Evolutionary conservation across 2,113 vertebrate genomes (phyloP).

Genomic region (Pseudorasbora parva): DNA sequence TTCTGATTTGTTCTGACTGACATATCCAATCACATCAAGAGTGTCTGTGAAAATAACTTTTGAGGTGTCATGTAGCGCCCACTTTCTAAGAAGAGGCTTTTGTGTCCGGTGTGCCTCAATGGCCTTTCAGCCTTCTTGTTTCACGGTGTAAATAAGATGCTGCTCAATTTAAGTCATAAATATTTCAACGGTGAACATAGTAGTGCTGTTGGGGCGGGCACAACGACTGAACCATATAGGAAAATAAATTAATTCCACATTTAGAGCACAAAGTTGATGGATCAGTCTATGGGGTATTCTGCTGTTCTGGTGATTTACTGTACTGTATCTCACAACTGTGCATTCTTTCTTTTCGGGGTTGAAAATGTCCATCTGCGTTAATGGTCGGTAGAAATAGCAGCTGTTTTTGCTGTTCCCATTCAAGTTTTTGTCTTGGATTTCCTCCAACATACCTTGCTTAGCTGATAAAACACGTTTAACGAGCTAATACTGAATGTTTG

Average conservation of each 20-base stretch:
- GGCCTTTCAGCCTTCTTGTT: constrained; percentile 60
- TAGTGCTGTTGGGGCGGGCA: constrained; percentile 13
- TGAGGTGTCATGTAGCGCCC: neutral
- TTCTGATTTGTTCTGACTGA: constrained; percentile 24
- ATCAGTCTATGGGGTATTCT: neutral
- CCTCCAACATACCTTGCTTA: constrained; percentile 17
- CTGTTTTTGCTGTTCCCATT: constrained; percentile 36
- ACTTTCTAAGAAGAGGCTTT: constrained; percentile 13
- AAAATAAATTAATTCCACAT: constrained; percentile 17
- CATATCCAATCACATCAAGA: neutral
- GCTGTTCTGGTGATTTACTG: constrained; percentile 21
- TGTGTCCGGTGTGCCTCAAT: constrained; percentile 55
- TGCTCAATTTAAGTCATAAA: constrained; percentile 64
- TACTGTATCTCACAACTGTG: constrained; percentile 11
- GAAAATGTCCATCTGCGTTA: constrained; percentile 1
- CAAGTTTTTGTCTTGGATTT: constrained; percentile 17
- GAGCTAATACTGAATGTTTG: constrained; percentile 15
- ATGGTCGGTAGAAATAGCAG: constrained; percentile 28
- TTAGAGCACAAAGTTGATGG: constrained; percentile 20
- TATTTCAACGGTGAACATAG: constrained; percentile 65
- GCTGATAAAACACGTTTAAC: constrained; percentile 13
- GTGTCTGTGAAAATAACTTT: neutral
- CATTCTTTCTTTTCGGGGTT: constrained; percentile 25
- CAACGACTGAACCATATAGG: constrained; percentile 13
- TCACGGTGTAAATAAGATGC: constrained; percentile 56